phyloP scores from a whole-genome alignment of 37 sponge, comb jelly and placozoan genomes.

The Bolinopsis microptera region DNA sequence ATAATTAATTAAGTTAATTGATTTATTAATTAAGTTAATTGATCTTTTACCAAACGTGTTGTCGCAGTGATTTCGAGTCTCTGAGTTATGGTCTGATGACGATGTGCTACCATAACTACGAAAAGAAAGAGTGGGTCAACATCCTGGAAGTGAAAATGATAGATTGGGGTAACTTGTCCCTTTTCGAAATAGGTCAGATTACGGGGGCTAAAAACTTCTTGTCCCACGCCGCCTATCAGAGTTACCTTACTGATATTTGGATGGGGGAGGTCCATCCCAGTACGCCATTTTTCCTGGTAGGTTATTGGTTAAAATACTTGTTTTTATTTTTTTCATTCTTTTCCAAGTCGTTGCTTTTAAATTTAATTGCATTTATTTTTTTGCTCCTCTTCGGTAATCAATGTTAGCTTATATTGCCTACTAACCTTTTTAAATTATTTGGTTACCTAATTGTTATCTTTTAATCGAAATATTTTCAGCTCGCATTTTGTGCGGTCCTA shows the following conservation, averaged over 20 bases:
- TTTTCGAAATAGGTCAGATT: slow-evolving; percentile 56
- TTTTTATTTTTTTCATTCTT: too few species aligned
- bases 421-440: neutral
- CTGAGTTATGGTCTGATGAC: slow-evolving; percentile 64
- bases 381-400: too few species aligned
- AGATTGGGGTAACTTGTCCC: slow-evolving; percentile 56
- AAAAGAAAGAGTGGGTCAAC: slow-evolving; percentile 65
- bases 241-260: slow-evolving; percentile 64
- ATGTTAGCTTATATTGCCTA: neutral
- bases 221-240: slow-evolving; percentile 62
- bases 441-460: neutral
- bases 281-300: slow-evolving; percentile 56
- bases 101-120: slow-evolving; percentile 65
- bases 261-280: slow-evolving; percentile 63
- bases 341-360: too few species aligned
- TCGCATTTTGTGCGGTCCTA: slow-evolving; percentile 41
- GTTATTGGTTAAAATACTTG: too few species aligned
- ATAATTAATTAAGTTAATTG: too few species aligned
- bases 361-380: too few species aligned
- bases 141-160: slow-evolving; percentile 62
- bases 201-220: slow-evolving; percentile 60
- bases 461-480: neutral
- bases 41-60: too few species aligned
- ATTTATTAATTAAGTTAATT: too few species aligned
- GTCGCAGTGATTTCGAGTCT: slow-evolving; percentile 39